Conservation (phyloP, 2,797 vertebrate species). For the Fundulus diaphanus region DNA sequence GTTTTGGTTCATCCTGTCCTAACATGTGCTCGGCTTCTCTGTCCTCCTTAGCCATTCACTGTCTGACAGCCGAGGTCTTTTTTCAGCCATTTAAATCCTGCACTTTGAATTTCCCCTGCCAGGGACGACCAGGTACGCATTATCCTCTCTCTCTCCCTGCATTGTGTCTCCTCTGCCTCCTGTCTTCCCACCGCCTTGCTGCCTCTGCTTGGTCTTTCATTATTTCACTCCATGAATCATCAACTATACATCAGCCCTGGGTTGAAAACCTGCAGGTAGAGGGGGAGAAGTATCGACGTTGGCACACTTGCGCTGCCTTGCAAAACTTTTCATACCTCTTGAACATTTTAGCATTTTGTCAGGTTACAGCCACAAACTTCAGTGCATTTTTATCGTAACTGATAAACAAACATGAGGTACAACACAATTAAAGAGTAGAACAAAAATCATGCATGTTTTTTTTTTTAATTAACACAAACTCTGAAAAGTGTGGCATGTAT, state of each 20-base stretch:
- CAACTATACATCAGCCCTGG: constrained; percentile 18
- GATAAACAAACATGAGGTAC: not conserved
- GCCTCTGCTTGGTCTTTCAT: constrained; percentile 56
- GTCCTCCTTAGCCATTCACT: constrained; percentile 86
- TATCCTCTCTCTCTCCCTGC: constrained; percentile 53
- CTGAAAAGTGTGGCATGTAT: not conserved
- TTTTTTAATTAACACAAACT: not conserved
- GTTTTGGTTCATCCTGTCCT: constrained; percentile 75
- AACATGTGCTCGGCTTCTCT: constrained; percentile 85
- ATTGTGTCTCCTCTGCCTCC: constrained; percentile 54
- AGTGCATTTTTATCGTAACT: not conserved
- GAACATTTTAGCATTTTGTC: not conserved
- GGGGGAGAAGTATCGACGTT: not conserved
- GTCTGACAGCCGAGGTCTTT: constrained; percentile 86
- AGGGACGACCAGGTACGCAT: constrained; percentile 75
- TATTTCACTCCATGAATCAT: constrained; percentile 51
- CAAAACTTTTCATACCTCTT: not conserved
- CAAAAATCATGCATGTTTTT: not conserved
- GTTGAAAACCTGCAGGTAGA: constrained; percentile 13
- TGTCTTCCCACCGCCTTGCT: constrained; percentile 56
- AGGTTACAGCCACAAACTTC: not conserved
- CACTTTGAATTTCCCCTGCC: constrained; percentile 82
- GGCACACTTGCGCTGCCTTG: not conserved
- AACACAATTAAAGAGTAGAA: not conserved
- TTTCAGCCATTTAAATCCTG: constrained; percentile 85